Conservation (phyloP, 2,888 invertebrate species). For the Coremacera marginata region DNA sequence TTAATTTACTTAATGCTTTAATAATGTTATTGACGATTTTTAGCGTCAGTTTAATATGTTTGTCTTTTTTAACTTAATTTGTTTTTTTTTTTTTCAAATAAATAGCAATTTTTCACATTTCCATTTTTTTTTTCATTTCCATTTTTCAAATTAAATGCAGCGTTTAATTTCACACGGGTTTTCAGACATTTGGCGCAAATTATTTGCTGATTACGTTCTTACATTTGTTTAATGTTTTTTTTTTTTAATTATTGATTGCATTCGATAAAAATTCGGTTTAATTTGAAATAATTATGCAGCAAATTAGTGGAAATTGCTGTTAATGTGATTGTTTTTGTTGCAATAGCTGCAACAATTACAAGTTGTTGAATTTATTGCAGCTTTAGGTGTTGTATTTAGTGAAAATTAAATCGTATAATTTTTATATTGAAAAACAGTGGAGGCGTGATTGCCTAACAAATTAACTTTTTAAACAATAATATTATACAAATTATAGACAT, state of each 20-base stretch:
- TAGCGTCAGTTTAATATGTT: conserved; percentile 5
- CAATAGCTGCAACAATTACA: too few species aligned
- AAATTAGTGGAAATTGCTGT: conserved; percentile 9
- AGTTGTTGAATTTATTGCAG: background rate
- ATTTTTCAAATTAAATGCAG: conserved; percentile 17
- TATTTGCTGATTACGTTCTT: conserved; percentile 1
- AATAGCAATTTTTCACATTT: background rate
- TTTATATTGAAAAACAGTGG: too few species aligned
- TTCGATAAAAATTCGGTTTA: conserved; percentile 3
- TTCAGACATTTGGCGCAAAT: background rate
- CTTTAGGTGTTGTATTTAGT: background rate
- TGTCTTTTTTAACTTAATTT: background rate
- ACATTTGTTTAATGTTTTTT: background rate
- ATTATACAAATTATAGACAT: too few species aligned
- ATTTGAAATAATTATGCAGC: conserved; percentile 13
- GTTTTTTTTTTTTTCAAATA: background rate
- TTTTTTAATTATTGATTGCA: background rate
- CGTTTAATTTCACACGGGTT: conserved; percentile 23
- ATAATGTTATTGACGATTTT: conserved; percentile 12
- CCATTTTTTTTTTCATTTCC: background rate
- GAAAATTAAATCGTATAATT: too few species aligned
- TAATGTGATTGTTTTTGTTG: background rate
- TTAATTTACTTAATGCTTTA: conserved; percentile 22
- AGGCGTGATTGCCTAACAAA: too few species aligned
- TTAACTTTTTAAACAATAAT: too few species aligned